These are phyloP conservation scores for Picathartes gymnocephalus DNA, from an alignment of 2,113 vertebrate genomes.

Conservation along the genomic window DNA sequence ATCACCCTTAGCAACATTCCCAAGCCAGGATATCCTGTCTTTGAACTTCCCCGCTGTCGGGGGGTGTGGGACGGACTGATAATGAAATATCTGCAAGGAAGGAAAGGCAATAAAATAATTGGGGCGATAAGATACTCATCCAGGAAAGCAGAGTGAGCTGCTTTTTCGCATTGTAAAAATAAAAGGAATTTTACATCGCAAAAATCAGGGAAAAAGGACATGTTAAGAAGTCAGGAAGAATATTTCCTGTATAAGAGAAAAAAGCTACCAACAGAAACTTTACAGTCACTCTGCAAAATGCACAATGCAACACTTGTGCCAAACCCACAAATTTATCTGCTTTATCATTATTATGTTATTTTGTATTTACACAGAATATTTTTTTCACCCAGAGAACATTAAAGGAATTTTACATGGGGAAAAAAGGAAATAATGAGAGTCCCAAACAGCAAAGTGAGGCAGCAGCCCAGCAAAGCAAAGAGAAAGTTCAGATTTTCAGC, in stretches of 20 bases:
- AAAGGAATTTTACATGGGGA: background rate
- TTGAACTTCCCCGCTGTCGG: conserved; percentile 72
- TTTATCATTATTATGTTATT: background rate
- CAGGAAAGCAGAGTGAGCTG: background rate
- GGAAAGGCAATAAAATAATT: background rate
- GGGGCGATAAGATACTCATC: fast-evolving
- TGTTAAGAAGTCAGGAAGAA: background rate
- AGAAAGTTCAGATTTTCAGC: background rate
- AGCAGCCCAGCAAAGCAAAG: background rate
- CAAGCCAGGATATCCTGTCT: conserved; percentile 82
- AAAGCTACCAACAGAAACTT: background rate
- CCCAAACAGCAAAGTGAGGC: background rate
- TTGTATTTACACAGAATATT: background rate
- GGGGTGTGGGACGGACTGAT: conserved; percentile 77
- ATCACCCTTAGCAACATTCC: conserved; percentile 74
- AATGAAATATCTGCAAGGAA: conserved; percentile 84
- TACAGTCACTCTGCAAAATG: fast-evolving
- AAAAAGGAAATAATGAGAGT: fast-evolving
- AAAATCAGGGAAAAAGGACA: background rate
- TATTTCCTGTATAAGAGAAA: background rate
- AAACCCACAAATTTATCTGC: background rate
- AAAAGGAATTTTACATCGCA: background rate
- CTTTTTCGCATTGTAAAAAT: background rate
- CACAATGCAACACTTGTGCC: background rate
- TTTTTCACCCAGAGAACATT: background rate